Evolutionary conservation across 1,140 invertebrate genomes (phyloP).

Genomic region (Caenorhabditis briggsae): DNA sequence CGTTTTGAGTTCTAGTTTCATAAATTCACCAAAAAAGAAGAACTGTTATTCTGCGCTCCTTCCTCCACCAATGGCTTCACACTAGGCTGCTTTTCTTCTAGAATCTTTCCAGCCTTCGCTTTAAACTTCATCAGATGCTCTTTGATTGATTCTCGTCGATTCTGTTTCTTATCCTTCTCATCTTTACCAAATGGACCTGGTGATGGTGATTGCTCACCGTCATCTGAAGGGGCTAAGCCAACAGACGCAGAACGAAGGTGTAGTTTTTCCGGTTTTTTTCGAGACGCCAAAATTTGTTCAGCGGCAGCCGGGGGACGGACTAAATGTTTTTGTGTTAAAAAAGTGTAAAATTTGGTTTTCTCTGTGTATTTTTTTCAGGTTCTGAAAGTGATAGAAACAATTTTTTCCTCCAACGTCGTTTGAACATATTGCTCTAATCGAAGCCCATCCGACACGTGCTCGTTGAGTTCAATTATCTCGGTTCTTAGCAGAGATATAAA

Average conservation of each 20-base stretch:
- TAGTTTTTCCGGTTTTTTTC: conserved; percentile 13
- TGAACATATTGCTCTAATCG: too few species aligned
- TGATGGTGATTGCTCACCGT: conserved; percentile 35
- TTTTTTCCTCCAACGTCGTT: too few species aligned
- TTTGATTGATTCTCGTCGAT: conserved; percentile 45
- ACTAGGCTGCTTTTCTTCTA: conserved; percentile 1
- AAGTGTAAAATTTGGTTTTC: too few species aligned
- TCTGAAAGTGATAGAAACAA: too few species aligned
- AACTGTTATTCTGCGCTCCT: not conserved
- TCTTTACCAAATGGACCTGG: not conserved
- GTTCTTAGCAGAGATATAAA: too few species aligned
- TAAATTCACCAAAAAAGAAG: conserved; percentile 4
- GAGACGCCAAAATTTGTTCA: not conserved
- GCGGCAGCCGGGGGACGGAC: not conserved
- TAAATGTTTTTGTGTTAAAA: not conserved
- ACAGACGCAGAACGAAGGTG: conserved; percentile 9
- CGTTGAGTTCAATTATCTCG: too few species aligned
- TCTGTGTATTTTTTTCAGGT: too few species aligned
- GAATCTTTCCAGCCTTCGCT: conserved; percentile 33
- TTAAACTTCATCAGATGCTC: conserved; percentile 48
- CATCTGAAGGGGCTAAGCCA: not conserved
- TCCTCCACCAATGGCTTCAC: not conserved
- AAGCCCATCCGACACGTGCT: too few species aligned
- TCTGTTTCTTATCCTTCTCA: conserved; percentile 28
- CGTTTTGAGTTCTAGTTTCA: not conserved